Conservation (phyloP, 2,113 vertebrate genomes). For the Pteropus alecto region DNA sequence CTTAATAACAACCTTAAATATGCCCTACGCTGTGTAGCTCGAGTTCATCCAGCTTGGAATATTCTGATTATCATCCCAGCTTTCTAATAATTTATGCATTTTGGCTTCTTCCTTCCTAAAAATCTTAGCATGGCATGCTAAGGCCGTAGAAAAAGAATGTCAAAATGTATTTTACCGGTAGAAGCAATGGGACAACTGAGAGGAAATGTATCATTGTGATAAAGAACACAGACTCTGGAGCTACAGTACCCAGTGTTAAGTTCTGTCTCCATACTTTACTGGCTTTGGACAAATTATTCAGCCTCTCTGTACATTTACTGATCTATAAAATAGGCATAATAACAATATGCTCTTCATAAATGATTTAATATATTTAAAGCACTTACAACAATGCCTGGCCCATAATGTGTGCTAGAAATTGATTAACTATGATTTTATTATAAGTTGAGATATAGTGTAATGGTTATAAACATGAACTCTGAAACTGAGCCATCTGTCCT, state of each 20-base stretch:
- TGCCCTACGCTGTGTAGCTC: background rate
- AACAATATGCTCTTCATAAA: background rate
- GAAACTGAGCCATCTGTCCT: background rate
- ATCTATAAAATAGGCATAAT: background rate
- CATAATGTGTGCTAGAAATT: background rate
- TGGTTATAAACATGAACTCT: background rate
- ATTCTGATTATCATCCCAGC: background rate
- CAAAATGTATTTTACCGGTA: background rate
- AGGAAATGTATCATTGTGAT: background rate
- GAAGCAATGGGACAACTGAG: background rate
- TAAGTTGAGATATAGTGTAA: background rate
- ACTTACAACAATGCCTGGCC: background rate
- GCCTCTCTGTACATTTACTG: background rate
- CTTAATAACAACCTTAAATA: background rate
- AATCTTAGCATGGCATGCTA: background rate
- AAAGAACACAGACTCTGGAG: background rate
- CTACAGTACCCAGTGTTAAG: background rate
- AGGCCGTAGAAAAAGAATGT: background rate
- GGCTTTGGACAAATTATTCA: background rate
- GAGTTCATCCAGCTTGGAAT: background rate
- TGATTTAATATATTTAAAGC: background rate
- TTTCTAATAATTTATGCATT: background rate
- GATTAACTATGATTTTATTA: background rate
- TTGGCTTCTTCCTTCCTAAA: background rate
- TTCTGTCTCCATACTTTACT: background rate